Base-by-base conservation (phyloP, 2,888 invertebrate genomes). In the Epirrhoe tristata region DNA sequence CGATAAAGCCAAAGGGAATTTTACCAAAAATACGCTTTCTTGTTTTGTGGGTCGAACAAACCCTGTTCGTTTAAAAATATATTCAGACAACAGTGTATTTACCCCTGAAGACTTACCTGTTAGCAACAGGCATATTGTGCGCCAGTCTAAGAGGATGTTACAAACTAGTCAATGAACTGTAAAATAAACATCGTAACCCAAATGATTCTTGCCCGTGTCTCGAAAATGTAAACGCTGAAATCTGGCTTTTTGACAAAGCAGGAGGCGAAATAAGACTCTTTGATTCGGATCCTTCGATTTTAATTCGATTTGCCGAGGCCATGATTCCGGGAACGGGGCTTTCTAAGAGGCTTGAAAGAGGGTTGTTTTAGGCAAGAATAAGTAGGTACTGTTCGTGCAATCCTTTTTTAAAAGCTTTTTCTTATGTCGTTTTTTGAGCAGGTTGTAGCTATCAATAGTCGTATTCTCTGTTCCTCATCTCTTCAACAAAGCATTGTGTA, bases 221-320 rank as follows among this genome's bases (percentile, higher is more conserved):
- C 24, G 57, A 12, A 58, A 64, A 54, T 50, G n/a, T 63, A n/a
- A 56, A 63, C 66, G 39, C 24, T 53, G 59, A 71, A 67, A 65
- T 55, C 52, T 67, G 39, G 67, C 60, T 58, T 59, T 69, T 64
- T 53, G 62, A 65, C 67, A 58, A 58, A 63, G 61, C 53, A 53
- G 54, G 59, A 59, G 39, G 66, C 68, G 55, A 63, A 68, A 69
- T 68, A 68, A 64, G 63, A 62, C 58, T 70, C 62, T 70, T 68
- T 72, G 68, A 70, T 63, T 66, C 56, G 63, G 56, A 65, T 67
- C 64, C 58, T 67, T 43, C 56, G 58, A 58, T 65, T 65, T 70
- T 70, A 72, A 72, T 70, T 70, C 70, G 62, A 68, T 72, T 70
- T 70, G 56, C 60, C 36, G 68, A 62, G 63, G 62, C 61, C 63